Evolutionary conservation across 2,113 vertebrate species (phyloP), one percentile per base, ranked within the genome.

Genomic region (Microtus montanus): DNA sequence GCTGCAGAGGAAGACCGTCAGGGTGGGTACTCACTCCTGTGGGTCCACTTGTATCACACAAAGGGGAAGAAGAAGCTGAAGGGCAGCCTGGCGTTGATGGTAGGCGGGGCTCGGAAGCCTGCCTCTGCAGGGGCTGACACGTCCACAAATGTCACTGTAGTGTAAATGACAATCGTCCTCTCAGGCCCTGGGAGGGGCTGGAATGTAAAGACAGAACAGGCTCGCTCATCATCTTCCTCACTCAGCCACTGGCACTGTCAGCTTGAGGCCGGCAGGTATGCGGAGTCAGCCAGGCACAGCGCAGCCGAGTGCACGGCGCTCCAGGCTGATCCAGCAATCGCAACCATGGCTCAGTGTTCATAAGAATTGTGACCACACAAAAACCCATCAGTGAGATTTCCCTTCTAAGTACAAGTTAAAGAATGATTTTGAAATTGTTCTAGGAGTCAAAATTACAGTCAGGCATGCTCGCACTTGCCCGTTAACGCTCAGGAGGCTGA

Each of bases 21-120:
- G 7, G 28, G 14, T 5, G 14, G 11, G 52, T 2, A 0, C 15
- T 1, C 35, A 66, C 68, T 87, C 74, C 58, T 68, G 52, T 11
- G 10, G 49, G 92, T 64, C 19, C 17, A 73, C 96, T 96, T 98
- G 97, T 95, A 11, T 98, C 95, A 99, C 38, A 98, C 98, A 96
- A 99, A 99, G 0, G 99, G 99, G 93, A 99, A 99, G 98, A 99
- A 99, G 97, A 99, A 99, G 97, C 99, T 98, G 79, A 98, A 99
- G 13, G 99, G 99, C 91, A 99, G 98, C 94, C 98, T 99, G 96
- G 98, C 98, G 9, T 99, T 91, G 86, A 99, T 99, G 95, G 98
- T 99, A 52, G 99, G 99, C 30, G 84, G 98, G 19, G 98, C 99
- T 96, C 98, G 99, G 98, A 98, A 99, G 91, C 99, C 98, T 68